Evolutionary conservation across 2,888 invertebrate species (phyloP).

Genomic region (Callimorpha dominula): DNA sequence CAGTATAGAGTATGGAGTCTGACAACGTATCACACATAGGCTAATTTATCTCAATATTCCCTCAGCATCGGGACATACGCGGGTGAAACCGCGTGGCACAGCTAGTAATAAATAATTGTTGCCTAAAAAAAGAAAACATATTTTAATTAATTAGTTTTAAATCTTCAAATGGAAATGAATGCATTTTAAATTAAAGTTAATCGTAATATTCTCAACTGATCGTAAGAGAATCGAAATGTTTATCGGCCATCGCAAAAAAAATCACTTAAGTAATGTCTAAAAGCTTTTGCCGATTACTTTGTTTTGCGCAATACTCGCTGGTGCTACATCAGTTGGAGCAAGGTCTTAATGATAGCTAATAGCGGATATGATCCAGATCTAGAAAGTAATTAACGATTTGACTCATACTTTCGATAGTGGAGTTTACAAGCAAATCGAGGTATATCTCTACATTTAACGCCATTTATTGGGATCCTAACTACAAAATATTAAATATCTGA

Average conservation of each 20-base stretch:
- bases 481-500: background rate
- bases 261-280: conserved; percentile 43
- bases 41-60: no score
- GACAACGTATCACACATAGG: no score
- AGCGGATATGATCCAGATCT: background rate
- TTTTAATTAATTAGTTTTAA: background rate
- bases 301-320: conserved; percentile 28
- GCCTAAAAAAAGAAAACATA: background rate
- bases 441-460: background rate
- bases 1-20: no score
- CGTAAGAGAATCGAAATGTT: conserved; percentile 34
- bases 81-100: no score
- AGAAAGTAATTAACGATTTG: background rate
- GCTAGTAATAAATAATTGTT: no score
- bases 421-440: background rate
- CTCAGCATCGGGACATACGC: no score
- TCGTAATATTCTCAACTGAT: conserved; percentile 32
- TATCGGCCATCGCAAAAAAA: conserved; percentile 38
- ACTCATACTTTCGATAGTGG: no score
- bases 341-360: conserved; percentile 20
- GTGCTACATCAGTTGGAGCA: conserved; percentile 28
- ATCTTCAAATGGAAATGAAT: conserved; percentile 15
- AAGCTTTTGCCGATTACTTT: conserved; percentile 54
- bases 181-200: conserved; percentile 24
- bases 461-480: background rate